A percentile compares a stretch with the other conserved stretches of the same genome.
Evolutionary conservation across 30 jellyfish, hydroid and myxozoan species (phyloP).

Genomic region (Turritopsis rubra): DNA sequence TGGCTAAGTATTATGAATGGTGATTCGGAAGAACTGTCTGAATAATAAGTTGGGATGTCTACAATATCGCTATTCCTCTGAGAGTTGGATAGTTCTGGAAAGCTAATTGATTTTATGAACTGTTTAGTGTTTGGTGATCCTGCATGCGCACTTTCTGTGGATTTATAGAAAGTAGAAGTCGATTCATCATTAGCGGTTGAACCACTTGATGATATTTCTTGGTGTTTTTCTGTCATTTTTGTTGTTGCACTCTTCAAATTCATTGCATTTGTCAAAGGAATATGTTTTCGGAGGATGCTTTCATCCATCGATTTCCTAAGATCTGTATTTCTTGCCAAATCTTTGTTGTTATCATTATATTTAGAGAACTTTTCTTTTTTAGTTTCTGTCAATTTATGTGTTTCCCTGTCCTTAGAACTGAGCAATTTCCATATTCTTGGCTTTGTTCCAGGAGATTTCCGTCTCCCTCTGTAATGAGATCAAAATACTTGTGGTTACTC

Average conservation of each 20-base stretch:
- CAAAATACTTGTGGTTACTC: background rate
- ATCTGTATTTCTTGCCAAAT: background rate
- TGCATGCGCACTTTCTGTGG: background rate
- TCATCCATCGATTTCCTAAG: constrained; percentile 8
- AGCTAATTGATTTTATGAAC: background rate
- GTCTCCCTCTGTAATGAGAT: background rate
- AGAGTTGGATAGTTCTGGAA: background rate
- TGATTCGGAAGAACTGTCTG: constrained; percentile 31
- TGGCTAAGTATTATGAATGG: constrained; percentile 82
- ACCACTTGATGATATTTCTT: constrained; percentile 2
- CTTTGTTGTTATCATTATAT: background rate
- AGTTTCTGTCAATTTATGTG: background rate
- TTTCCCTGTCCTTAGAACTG: constrained; percentile 20
- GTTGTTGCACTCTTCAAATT: background rate
- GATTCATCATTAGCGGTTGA: background rate
- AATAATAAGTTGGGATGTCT: background rate
- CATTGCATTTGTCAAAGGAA: background rate
- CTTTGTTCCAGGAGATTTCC: constrained; percentile 10
- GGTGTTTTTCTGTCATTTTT: background rate
- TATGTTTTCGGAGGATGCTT: background rate
- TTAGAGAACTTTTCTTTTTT: background rate
- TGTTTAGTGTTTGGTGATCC: background rate
- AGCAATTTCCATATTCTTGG: constrained; percentile 26
- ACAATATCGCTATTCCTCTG: background rate
- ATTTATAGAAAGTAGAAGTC: background rate